Evolutionary conservation across 2,113 vertebrate species (phyloP).

Genomic region (Gnathonemus echidnorhynchus): DNA sequence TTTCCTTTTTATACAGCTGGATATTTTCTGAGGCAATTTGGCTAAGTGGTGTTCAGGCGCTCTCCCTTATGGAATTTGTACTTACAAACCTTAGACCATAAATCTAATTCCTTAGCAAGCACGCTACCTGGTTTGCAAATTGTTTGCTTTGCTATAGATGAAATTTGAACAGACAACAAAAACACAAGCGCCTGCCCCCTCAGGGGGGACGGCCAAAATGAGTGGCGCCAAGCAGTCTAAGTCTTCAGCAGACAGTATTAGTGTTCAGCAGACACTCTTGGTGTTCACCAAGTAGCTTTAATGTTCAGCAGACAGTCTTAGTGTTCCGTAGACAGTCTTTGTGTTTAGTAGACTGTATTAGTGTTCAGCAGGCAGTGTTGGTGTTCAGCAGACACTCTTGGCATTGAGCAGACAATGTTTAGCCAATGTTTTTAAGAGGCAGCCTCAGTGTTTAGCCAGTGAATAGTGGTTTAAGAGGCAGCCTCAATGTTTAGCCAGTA

Average conservation of each 20-base stretch:
- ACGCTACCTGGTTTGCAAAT: background rate
- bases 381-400: background rate
- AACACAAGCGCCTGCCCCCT: background rate
- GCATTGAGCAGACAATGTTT: background rate
- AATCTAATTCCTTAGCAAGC: background rate
- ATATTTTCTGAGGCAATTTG: conserved; percentile 2
- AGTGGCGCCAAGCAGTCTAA: background rate
- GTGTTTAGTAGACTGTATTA: background rate
- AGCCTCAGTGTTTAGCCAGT: background rate
- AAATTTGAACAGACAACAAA: background rate
- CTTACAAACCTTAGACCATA: background rate
- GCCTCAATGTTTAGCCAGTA: background rate
- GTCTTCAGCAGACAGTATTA: background rate
- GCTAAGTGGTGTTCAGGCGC: background rate
- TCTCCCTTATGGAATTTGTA: conserved; percentile 5
- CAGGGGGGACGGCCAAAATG: background rate
- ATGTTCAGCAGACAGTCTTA: background rate
- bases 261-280: background rate
- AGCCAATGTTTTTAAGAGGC: background rate
- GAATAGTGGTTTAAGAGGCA: background rate
- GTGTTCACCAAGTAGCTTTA: background rate
- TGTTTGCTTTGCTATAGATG: background rate
- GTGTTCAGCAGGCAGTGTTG: background rate
- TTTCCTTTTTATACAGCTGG: background rate
- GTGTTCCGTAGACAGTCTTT: background rate